Evolutionary conservation across 2,797 vertebrate species (phyloP).

Genomic region (Psittacula echo): DNA sequence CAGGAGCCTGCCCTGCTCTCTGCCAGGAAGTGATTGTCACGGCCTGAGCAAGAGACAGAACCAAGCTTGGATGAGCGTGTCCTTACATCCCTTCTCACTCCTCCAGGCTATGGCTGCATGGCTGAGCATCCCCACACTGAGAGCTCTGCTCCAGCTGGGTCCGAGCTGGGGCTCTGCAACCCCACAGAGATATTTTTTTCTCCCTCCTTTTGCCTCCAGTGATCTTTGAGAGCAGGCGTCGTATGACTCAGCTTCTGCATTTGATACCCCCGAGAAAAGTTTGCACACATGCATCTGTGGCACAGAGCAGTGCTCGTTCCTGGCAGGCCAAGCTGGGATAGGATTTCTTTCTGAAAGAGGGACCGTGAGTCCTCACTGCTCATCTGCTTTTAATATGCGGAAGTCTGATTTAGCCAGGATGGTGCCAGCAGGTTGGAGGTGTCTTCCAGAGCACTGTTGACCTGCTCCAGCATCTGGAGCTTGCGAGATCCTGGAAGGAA

Average conservation of each 20-base stretch:
- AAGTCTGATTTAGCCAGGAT: not conserved
- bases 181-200: not conserved
- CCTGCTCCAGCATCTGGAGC: not conserved
- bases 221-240: not conserved
- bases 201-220: not conserved
- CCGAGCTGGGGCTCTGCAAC: not conserved
- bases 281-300: constrained; percentile 25
- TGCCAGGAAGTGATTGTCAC: not conserved
- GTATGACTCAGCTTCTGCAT: constrained; percentile 59
- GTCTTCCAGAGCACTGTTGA: not conserved
- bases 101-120: not conserved
- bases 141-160: not conserved
- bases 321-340: not conserved
- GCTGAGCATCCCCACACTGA: not conserved
- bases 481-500: not conserved
- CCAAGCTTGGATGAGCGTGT: not conserved
- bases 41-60: not conserved
- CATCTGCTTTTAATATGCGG: not conserved
- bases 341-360: constrained; percentile 28
- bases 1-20: not conserved
- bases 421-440: not conserved
- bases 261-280: constrained; percentile 22
- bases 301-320: not conserved
- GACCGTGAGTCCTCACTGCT: not conserved
- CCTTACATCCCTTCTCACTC: not conserved